A percentile compares a stretch with the other conserved stretches of the same genome.
Conservation (phyloP, 2,888 invertebrate genomes). For the Agriotes lineatus region DNA sequence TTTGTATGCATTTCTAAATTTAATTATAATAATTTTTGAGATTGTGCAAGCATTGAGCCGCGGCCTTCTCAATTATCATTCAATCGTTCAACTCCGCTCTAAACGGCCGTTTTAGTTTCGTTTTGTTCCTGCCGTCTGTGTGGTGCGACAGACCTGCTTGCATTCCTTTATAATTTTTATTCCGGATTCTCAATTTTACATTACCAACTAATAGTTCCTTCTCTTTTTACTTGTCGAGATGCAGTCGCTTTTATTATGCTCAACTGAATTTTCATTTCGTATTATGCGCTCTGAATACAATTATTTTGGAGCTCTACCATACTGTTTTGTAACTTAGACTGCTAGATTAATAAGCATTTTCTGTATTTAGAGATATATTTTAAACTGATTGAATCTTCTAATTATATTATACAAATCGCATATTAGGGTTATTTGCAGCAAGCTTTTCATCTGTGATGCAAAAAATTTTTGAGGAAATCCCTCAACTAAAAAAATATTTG, state of each 20-base stretch:
- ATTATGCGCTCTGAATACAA: too few relatives aligned
- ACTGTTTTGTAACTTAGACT: too few relatives aligned
- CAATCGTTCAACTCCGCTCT: conserved; percentile 39
- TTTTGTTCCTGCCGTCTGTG: conserved; percentile 38
- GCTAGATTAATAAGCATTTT: too few relatives aligned
- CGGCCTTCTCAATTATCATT: conserved; percentile 35
- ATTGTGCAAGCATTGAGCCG: conserved; percentile 1
- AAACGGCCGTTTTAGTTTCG: conserved; percentile 40
- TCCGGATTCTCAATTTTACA: conserved; percentile 29
- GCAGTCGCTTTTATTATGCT: not conserved
- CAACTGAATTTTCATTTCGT: not conserved
- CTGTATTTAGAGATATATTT: too few relatives aligned
- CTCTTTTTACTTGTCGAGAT: conserved; percentile 11
- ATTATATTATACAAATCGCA: too few relatives aligned
- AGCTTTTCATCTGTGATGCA: too few relatives aligned
- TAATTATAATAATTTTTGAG: conserved; percentile 6
- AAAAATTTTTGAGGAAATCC: too few relatives aligned
- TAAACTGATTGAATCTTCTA: too few relatives aligned
- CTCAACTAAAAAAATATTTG: too few relatives aligned
- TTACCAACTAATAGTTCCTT: conserved; percentile 26
- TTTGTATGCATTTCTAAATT: too few relatives aligned
- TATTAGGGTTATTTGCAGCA: too few relatives aligned
- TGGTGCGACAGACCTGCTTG: conserved; percentile 42
- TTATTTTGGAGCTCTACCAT: too few relatives aligned
- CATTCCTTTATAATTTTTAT: conserved; percentile 44